phyloP scores from a whole-genome alignment of 2,888 invertebrate genomes.

The Syrista parreyssii region DNA sequence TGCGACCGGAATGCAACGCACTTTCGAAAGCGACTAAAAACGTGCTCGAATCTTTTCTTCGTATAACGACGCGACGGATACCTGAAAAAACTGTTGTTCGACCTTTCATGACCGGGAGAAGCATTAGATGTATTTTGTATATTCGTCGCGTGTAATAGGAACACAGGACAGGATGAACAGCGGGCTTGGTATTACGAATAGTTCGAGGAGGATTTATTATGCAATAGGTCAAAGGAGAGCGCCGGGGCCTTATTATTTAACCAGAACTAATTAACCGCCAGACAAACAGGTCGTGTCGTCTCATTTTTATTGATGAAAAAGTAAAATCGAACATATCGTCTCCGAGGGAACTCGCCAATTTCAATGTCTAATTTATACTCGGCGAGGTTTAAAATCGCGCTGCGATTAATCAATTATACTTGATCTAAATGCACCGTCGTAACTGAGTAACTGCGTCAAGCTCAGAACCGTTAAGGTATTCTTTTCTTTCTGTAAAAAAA shows the following conservation, averaged over 20 bases:
- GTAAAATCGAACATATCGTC: neutral
- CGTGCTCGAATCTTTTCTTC: too few relatives aligned
- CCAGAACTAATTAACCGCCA: neutral
- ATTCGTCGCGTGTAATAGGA: too few relatives aligned
- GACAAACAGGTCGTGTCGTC: neutral
- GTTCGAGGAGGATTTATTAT: neutral
- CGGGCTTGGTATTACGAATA: neutral
- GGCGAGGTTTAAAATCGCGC: neutral
- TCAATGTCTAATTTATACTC: neutral
- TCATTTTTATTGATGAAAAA: neutral
- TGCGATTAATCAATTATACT: neutral
- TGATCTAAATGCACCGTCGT: neutral
- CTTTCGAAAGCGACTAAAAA: too few relatives aligned
- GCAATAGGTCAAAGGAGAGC: neutral
- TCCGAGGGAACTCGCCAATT: neutral
- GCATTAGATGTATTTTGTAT: too few relatives aligned
- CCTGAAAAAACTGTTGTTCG: too few relatives aligned
- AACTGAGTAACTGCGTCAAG: neutral
- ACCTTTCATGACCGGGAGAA: too few relatives aligned
- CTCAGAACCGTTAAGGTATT: neutral
- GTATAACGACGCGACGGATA: too few relatives aligned
- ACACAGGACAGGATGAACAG: too few relatives aligned
- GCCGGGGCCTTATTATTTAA: neutral
- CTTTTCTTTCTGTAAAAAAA: neutral
- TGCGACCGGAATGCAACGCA: too few relatives aligned